Conservation (phyloP, 2,888 invertebrate genomes). For the Cosmia pyralina region DNA sequence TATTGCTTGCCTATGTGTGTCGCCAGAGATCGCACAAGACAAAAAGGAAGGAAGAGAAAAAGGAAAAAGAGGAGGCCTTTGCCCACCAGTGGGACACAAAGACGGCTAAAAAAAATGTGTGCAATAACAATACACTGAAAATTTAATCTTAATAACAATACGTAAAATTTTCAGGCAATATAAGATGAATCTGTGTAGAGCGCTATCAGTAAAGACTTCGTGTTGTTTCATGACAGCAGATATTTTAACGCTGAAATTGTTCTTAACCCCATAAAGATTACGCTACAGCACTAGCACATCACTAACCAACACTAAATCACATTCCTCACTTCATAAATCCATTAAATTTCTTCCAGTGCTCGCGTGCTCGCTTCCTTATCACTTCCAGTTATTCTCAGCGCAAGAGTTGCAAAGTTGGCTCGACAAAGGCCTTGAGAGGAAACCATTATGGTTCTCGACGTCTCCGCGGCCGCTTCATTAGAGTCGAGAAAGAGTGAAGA, state of each 20-base stretch:
- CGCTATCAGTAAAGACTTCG: too few species aligned
- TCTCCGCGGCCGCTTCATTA: constrained; percentile 86
- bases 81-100: too few species aligned
- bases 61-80: too few species aligned
- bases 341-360: constrained; percentile 57
- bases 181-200: too few species aligned
- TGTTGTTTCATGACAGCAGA: too few species aligned
- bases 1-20: too few species aligned
- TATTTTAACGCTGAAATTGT: neutral
- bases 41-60: too few species aligned
- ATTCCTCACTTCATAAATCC: constrained; percentile 49
- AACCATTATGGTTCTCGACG: constrained; percentile 87
- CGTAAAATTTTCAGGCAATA: too few species aligned
- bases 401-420: constrained; percentile 85
- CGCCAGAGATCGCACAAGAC: too few species aligned
- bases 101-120: too few species aligned
- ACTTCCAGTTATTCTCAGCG: constrained; percentile 77
- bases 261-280: neutral
- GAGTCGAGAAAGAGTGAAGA: constrained; percentile 75
- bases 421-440: constrained; percentile 87
- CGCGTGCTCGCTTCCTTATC: constrained; percentile 74
- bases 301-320: constrained; percentile 36
- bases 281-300: neutral
- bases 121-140: too few species aligned
- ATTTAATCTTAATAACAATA: too few species aligned